Evolutionary conservation across 2,113 vertebrate species (phyloP).

Genomic region (Cochlearius cochlearius): DNA sequence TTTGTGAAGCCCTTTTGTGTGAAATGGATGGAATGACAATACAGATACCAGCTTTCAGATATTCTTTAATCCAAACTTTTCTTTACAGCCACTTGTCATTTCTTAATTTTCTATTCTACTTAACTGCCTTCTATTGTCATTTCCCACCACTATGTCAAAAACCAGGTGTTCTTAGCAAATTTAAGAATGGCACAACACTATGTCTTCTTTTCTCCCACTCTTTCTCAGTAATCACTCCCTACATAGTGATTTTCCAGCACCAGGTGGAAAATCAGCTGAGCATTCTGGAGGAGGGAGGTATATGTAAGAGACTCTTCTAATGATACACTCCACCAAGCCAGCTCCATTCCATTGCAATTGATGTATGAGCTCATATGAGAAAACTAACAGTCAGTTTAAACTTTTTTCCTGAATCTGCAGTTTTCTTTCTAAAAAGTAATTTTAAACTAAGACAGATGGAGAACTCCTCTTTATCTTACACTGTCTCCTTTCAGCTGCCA

Average conservation of each 20-base stretch:
- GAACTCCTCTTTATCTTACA: conserved; percentile 5
- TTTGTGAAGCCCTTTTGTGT: neutral
- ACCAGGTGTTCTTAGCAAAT: neutral
- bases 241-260: neutral
- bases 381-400: neutral
- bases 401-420: conserved; percentile 50
- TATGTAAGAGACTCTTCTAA: neutral
- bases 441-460: conserved; percentile 21
- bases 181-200: neutral
- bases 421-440: conserved; percentile 40
- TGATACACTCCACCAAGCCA: neutral
- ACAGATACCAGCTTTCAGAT: neutral
- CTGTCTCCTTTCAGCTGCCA: neutral
- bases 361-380: conserved; percentile 15
- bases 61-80: neutral
- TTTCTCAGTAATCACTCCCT: neutral
- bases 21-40: neutral
- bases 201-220: neutral
- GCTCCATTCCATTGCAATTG: neutral
- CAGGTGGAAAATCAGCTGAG: conserved; percentile 26
- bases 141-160: neutral
- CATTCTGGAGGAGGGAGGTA: neutral
- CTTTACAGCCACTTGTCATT: neutral
- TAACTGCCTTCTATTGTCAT: neutral
- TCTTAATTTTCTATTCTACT: neutral